Base-by-base conservation (phyloP, 2,888 invertebrate species). In the Aplocera efformata region DNA sequence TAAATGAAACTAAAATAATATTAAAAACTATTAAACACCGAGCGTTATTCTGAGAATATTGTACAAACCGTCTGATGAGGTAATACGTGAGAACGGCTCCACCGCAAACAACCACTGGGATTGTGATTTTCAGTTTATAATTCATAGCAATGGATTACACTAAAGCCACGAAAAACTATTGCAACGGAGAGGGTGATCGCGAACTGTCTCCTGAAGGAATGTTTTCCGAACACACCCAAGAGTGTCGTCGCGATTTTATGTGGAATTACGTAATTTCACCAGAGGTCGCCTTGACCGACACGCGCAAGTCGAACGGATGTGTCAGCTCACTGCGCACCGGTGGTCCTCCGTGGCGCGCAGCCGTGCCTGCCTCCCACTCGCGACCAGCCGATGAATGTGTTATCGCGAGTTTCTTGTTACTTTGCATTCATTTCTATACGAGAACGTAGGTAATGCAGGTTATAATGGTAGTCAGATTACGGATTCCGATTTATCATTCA, bases 1-100 rank as follows among this genome's bases (percentile, higher is more conserved):
- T 17, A 3, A 17, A 17, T 3, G 13, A 3, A 17, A 17, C 5
- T 17, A 17, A 17, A 17, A 3, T 2, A 33, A 10, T 4, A 21
- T 7, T 21, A 7, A 1, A 9, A 21, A 4, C 4, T 7, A 20
- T 9, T n/a, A 22, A 17, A 10, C n/a, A 17, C 13, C 17, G 17
- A 29, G 17, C 1, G 24, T 10, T 30, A 29, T 8, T 33, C 26
- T 28, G 11, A 28, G 7, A 23, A 58, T 62, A 63, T 54, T 55
- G 60, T 83, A 88, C 88, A 63, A 81, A 88, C 88, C 88, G 84
- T 78, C 82, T 79, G 73, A 86, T 86, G 84, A 88, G 81, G 80
- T 86, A 88, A 84, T 83, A 88, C 48, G 82, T 83, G 59, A 88
- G 78, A 62, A 88, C 86, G 53, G 88, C 88, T 55, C 88, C 85